These are phyloP conservation scores for Hirudo medicinalis DNA, from an alignment of 1,140 invertebrate genomes.

Conservation along the genomic window DNA sequence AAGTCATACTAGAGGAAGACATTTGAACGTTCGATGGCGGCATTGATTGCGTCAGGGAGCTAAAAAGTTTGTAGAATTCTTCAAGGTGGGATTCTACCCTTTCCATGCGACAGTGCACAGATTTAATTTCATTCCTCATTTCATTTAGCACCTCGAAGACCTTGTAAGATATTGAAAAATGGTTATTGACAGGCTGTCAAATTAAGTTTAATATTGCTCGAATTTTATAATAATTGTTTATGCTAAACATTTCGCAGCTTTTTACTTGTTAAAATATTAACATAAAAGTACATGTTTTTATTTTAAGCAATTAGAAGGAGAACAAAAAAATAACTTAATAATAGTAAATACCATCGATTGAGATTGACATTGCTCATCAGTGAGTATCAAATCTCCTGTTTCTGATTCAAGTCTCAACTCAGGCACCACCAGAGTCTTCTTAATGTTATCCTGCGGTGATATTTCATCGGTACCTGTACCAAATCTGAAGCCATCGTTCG, in stretches of 20 bases:
- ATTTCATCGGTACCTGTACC: neutral
- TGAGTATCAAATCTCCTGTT: neutral
- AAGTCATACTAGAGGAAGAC: neutral
- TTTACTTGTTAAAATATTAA: too few relatives aligned
- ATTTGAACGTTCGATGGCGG: neutral
- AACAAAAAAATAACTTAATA: too few relatives aligned
- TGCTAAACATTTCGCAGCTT: too few relatives aligned
- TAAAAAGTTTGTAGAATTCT: constrained; percentile 13
- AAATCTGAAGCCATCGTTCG: neutral
- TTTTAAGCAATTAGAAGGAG: too few relatives aligned
- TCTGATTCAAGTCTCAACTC: constrained; percentile 4
- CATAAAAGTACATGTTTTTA: too few relatives aligned
- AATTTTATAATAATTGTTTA: too few relatives aligned
- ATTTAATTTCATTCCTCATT: constrained; percentile 9
- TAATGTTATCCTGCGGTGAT: neutral
- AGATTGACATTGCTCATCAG: neutral
- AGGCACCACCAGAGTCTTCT: neutral
- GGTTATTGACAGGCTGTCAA: too few relatives aligned
- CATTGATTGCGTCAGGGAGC: neutral
- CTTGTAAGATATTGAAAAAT: neutral
- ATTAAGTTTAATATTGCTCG: too few relatives aligned
- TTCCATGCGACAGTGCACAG: constrained; percentile 9
- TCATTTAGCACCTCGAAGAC: constrained; percentile 6
- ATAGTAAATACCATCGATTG: neutral
- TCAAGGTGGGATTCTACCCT: constrained; percentile 14